Evolutionary conservation across 2,113 vertebrate genomes (phyloP).

Genomic region (Leptocoma aspasia): DNA sequence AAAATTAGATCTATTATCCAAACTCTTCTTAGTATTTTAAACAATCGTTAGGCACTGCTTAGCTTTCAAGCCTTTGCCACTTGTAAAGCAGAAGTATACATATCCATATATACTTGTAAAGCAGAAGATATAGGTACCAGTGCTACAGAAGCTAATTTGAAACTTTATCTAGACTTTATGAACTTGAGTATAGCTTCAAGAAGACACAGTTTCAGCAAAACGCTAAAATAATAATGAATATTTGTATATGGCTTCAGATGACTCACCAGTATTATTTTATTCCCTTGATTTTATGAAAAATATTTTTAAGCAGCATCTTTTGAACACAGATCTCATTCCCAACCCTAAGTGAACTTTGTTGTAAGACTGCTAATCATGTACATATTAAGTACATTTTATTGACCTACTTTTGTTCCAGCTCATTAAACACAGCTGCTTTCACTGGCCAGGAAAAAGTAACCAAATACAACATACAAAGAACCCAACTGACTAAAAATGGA

Average conservation of each 20-base stretch:
- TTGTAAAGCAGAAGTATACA: background rate
- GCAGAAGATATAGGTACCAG: background rate
- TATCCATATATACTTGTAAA: background rate
- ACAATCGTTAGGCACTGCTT: background rate
- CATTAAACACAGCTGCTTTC: conserved; percentile 63
- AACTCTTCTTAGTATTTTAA: background rate
- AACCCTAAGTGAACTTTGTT: background rate
- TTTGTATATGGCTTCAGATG: background rate
- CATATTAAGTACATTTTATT: conserved; percentile 38
- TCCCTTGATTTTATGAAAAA: conserved; percentile 13
- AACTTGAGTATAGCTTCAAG: background rate
- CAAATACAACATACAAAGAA: conserved; percentile 11
- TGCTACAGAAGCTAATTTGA: background rate
- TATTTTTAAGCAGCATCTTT: background rate
- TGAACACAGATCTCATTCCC: background rate
- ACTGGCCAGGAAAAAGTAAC: conserved; percentile 48
- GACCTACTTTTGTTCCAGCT: conserved; percentile 60
- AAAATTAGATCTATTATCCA: background rate
- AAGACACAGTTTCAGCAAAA: background rate
- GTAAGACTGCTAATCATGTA: conserved; percentile 27
- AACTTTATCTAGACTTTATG: background rate
- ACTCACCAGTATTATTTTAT: conserved; percentile 16
- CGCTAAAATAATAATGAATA: background rate
- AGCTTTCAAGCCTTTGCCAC: background rate
- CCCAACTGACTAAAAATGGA: background rate